Evolutionary conservation across 1,140 invertebrate species (phyloP).

Genomic region (Drosophila asahinai): DNA sequence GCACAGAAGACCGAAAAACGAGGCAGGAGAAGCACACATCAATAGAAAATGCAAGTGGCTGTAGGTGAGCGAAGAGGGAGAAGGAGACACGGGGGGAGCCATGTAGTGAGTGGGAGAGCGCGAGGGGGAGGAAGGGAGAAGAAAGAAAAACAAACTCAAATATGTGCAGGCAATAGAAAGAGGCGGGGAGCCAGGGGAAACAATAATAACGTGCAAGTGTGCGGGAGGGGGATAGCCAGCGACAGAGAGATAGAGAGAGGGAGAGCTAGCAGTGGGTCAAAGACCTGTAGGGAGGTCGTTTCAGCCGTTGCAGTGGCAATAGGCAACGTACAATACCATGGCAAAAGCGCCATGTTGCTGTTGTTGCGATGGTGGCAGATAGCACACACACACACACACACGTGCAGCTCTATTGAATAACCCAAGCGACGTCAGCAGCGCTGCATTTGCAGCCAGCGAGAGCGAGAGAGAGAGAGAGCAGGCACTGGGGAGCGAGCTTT

Average conservation of each 20-base stretch:
- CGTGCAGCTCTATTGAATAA: constrained; percentile 68
- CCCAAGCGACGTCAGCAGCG: constrained; percentile 51
- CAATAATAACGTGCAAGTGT: constrained; percentile 77
- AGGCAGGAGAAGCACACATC: constrained; percentile 27
- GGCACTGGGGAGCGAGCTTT: constrained; percentile 31
- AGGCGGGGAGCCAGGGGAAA: constrained; percentile 36
- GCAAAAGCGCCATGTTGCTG: constrained; percentile 47
- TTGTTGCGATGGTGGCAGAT: constrained; percentile 70
- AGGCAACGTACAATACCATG: constrained; percentile 83
- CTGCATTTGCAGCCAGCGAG: constrained; percentile 18
- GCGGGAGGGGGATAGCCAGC: constrained; percentile 6
- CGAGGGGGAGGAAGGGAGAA: constrained; percentile 11
- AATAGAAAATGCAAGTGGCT: constrained; percentile 68
- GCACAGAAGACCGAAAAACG: not conserved
- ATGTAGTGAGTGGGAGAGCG: constrained; percentile 1
- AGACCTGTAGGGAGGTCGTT: constrained; percentile 85
- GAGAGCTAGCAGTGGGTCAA: constrained; percentile 74
- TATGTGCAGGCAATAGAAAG: constrained; percentile 29
- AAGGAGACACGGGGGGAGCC: not conserved
- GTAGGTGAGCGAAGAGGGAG: constrained; percentile 6
- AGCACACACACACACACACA: constrained; percentile 47
- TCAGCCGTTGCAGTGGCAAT: constrained; percentile 83
- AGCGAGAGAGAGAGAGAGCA: constrained; percentile 13
- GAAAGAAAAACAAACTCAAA: constrained; percentile 29
- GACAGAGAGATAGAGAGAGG: constrained; percentile 2